Evolutionary conservation across 30 jellyfish, hydroid and myxozoan genomes (phyloP), one percentile per base, ranked within the genome.

Genomic region (Hydra vulgaris): DNA sequence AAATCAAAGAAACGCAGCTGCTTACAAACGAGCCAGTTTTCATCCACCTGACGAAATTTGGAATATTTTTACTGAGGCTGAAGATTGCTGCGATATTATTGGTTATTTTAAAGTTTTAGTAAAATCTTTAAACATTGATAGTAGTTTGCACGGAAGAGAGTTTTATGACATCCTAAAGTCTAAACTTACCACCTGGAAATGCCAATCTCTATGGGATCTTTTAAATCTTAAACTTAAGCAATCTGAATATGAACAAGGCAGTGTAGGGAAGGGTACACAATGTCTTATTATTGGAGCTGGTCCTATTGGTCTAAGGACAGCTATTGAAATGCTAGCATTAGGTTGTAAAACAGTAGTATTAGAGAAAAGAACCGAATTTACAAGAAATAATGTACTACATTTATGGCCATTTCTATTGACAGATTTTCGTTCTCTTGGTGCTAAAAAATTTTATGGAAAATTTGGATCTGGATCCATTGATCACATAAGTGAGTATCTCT

Each of bases 401-500:
- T 76, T 90, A n/a, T 90, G 97, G 97, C 95, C 97, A 18, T 90
- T 90, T 75, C 84, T 90, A 40, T 77, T 90, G 82, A 55, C 92
- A 17, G 97, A 90, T 79, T 90, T 90, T 76, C 87, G 95, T 67
- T 70, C 87, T 72, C 91, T 90, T 82, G 97, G 97, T 25, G 96
- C 96, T 12, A 90, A 90, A 80, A 90, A 90, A 83, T 90, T 90
- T 77, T 90, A 85, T 78, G 97, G 97, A 53, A 90, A 90, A 74
- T 90, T 90, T 78, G 95, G 97, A 67, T 94, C 97, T 52, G 97
- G 97, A 0, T 76, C 94, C 73, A 90, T 90, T 66, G 97, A 90
- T 71, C 97, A 90, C 74, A 86, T 90, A 66, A 90, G 97, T 90
- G 80, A 79, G 97, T 68, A 23, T 22, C 18, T 54, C 23, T 79